Evolutionary conservation across 1,140 invertebrate species (phyloP), one percentile per base, ranked within the genome.

Genomic region (Brachionus asplanchnoidis): DNA sequence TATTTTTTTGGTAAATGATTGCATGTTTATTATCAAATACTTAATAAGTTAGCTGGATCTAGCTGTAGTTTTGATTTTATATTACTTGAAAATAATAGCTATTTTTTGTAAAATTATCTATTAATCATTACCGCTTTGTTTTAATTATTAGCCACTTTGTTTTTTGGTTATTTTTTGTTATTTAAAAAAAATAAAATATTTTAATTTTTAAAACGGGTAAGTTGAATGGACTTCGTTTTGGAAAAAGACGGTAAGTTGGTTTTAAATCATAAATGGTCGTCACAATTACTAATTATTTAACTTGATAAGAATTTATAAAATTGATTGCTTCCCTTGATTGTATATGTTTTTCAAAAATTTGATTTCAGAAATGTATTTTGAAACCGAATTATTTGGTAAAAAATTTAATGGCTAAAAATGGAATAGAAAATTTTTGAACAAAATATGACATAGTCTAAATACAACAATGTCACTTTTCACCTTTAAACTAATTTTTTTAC

Each of bases 41-140:
- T 68, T 5, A 32, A 68, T 68, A 73, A 73, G 68, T 73, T 42
- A 73, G 32, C 68, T 73, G 36, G 32, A 17, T 40, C 68, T 73
- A 73, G 68, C 68, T 73, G 68, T 73, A 73, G 68, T 73, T 73
- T 73, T 73, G 9, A 73, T 73, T 36, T 40, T 73, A n/a, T 44
- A 40, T 40, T 40, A 42, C n/a, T 40, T 73, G 20, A 17, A 42
- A 73, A 73, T 73, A 73, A 73, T 73, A 73, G 68, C 68, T 73
- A 73, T 73, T 73, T 73, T 68, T 68, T 68, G 66, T 73, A 17
- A 73, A 73, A 17, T 73, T 73, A 20, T 73, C 28, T 73, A 40
- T 42, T 73, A 40, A 73, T 40, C 68, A 40, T 40, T 42, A 40
- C 32, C 32, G 68, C 68, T 73, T 73, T 73, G 36, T 73, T 73